Evolutionary conservation across 2,888 invertebrate species (phyloP).

Genomic region (Heteromyza rotundicornis): DNA sequence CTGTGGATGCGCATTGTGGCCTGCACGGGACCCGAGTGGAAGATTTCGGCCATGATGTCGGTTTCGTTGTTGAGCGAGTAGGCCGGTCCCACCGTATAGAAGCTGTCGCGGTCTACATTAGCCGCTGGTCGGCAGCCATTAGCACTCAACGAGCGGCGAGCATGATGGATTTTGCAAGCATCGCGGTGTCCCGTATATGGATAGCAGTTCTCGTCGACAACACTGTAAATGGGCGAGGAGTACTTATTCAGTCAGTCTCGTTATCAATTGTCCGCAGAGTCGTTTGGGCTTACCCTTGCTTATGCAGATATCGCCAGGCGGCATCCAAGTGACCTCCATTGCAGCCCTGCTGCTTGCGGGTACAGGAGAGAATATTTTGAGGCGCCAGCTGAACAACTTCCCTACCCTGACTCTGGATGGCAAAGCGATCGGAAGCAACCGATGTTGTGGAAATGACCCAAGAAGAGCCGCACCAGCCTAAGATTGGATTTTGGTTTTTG

Average conservation of each 20-base stretch:
- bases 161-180: conserved; percentile 70
- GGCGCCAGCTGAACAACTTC: conserved; percentile 77
- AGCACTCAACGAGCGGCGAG: conserved; percentile 52
- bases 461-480: conserved; percentile 80
- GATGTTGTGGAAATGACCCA: conserved; percentile 91
- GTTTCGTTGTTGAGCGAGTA: conserved; percentile 76
- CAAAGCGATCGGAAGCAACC: conserved; percentile 81
- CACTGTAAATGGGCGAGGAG: conserved; percentile 64
- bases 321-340: conserved; percentile 87
- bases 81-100: conserved; percentile 78
- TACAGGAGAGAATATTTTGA: conserved; percentile 88
- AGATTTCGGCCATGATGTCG: conserved; percentile 92
- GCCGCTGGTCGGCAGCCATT: conserved; percentile 66
- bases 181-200: conserved; percentile 74
- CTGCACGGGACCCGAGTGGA: conserved; percentile 91
- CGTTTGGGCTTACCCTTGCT: conserved; percentile 69
- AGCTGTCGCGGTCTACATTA: conserved; percentile 65
- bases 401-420: conserved; percentile 82
- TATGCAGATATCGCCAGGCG: conserved; percentile 88
- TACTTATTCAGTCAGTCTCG: background rate
- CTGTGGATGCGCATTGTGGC: conserved; percentile 89
- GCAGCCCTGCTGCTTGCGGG: conserved; percentile 81
- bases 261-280: background rate
- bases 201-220: conserved; percentile 85
- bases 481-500: background rate